Evolutionary conservation across 2,113 vertebrate species (phyloP).

Genomic region (Platysternon megacephalum): DNA sequence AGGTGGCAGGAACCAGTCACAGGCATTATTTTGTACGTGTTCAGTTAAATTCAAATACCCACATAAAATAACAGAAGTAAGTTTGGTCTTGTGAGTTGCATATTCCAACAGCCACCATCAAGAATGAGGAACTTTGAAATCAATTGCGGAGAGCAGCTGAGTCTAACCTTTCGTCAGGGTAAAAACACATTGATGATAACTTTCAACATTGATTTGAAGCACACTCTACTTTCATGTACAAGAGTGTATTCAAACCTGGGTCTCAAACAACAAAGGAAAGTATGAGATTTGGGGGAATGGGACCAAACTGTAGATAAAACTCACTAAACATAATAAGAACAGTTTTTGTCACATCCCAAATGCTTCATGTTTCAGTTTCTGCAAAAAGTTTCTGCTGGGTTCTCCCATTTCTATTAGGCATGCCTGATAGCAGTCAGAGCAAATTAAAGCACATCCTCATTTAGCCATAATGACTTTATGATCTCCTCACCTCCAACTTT

Average conservation of each 20-base stretch:
- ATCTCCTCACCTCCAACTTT: constrained; percentile 86
- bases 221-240: background rate
- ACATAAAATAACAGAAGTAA: background rate
- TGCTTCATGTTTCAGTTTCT: background rate
- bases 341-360: background rate
- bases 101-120: background rate
- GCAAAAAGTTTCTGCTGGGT: background rate
- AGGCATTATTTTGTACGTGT: background rate
- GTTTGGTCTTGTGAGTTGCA: background rate
- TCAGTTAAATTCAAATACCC: background rate
- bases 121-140: background rate
- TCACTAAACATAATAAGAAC: background rate
- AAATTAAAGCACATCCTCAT: constrained; percentile 8
- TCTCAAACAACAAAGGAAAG: background rate
- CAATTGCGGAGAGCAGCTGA: background rate
- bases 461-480: fast-evolving
- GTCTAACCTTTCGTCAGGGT: background rate
- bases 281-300: background rate
- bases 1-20: no score
- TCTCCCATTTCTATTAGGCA: background rate
- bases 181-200: background rate
- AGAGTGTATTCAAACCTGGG: background rate
- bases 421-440: fast-evolving
- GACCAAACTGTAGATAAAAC: background rate
- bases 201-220: background rate